A percentile compares a stretch with the other conserved stretches of the same genome.
Evolutionary conservation across 1,140 invertebrate species (phyloP).

Genomic region (Cydia pomonella): DNA sequence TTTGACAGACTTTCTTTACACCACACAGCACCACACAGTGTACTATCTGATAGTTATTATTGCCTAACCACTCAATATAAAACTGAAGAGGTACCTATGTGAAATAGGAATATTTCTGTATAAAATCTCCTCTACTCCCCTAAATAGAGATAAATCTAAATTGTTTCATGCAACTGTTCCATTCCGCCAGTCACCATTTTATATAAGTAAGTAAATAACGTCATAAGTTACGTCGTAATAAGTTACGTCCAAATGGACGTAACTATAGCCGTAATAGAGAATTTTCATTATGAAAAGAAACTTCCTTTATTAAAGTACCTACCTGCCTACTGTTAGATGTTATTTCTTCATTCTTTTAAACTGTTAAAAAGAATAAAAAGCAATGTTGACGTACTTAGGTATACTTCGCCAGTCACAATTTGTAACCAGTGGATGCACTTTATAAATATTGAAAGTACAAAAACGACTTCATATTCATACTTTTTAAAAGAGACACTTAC

Average conservation of each 20-base stretch:
- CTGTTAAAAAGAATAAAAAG: neutral
- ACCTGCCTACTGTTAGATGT: neutral
- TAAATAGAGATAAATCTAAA: neutral
- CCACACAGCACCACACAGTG: too few relatives aligned
- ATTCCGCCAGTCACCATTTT: neutral
- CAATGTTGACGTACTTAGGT: neutral
- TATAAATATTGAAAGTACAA: conserved; percentile 18
- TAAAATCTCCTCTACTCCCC: neutral
- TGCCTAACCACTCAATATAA: too few relatives aligned
- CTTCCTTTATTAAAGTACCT: neutral
- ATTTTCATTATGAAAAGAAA: neutral
- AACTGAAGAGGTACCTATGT: neutral
- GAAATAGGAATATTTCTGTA: neutral
- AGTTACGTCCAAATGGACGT: too few relatives aligned
- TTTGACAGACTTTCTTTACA: too few relatives aligned
- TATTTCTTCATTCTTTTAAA: neutral
- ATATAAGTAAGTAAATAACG: too few relatives aligned
- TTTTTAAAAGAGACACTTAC: conserved; percentile 17
- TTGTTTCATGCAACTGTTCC: neutral
- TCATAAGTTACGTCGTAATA: too few relatives aligned
- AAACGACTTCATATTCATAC: conserved; percentile 6
- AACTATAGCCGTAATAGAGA: neutral
- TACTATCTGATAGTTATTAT: too few relatives aligned
- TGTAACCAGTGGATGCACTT: neutral
- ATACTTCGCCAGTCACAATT: neutral